Conservation (phyloP, 1,140 invertebrate genomes). For the Drosophila simulans region DNA sequence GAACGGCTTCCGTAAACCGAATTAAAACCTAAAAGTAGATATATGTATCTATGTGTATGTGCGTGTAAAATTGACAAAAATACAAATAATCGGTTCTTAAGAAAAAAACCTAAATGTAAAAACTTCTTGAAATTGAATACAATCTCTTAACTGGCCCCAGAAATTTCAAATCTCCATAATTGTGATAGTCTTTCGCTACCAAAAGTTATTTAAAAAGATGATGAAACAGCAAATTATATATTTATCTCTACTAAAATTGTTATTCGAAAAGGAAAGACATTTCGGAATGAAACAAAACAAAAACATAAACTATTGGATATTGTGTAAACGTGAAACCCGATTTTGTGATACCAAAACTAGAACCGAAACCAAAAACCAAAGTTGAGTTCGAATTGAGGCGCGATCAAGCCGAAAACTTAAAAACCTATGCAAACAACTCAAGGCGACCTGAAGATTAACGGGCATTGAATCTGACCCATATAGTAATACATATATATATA, state of each 20-base stretch:
- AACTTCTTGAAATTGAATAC: conserved; percentile 52
- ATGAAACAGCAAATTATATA: conserved; percentile 13
- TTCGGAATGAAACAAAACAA: conserved; percentile 1
- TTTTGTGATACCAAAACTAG: conserved; percentile 48
- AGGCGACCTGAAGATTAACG: conserved; percentile 68
- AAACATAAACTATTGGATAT: conserved; percentile 33
- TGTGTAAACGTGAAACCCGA: conserved; percentile 35
- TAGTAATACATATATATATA: conserved; percentile 16
- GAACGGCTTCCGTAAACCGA: conserved; percentile 43
- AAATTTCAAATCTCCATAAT: conserved; percentile 64
- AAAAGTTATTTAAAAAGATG: conserved; percentile 31
- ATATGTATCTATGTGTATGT: conserved; percentile 34
- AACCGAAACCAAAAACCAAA: conserved; percentile 19
- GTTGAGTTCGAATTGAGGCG: conserved; percentile 33
- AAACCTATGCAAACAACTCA: conserved; percentile 52
- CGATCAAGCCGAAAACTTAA: conserved; percentile 31
- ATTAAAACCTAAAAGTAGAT: conserved; percentile 15
- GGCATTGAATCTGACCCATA: conserved; percentile 25
- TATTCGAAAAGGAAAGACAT: conserved; percentile 23
- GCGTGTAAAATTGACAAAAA: conserved; percentile 42
- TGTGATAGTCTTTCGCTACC: conserved; percentile 74
- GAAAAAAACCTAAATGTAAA: conserved; percentile 31
- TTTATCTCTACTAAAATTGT: conserved; percentile 30
- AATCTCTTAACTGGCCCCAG: conserved; percentile 44
- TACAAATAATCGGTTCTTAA: conserved; percentile 15